A percentile compares a stretch with the other conserved stretches of the same genome.
phyloP scores from a whole-genome alignment of 2,888 invertebrate species.

The Leptodirus hochenwartii region DNA sequence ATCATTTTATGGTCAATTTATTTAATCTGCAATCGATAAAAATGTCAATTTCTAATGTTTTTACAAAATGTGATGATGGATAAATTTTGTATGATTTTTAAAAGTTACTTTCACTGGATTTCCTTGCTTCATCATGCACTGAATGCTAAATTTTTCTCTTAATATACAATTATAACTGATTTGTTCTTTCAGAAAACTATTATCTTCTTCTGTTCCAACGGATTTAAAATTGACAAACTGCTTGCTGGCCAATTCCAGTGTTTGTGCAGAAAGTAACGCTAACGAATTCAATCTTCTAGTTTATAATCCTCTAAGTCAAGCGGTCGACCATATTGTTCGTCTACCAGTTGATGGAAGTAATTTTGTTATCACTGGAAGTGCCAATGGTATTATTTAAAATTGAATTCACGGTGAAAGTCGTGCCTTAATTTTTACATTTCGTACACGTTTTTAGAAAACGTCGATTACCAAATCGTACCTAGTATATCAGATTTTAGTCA shows the following conservation, averaged over 20 bases:
- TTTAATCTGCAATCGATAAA: too few species aligned
- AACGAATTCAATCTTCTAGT: conserved; percentile 9
- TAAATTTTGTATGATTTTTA: too few species aligned
- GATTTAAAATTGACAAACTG: conserved; percentile 10
- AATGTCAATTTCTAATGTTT: too few species aligned
- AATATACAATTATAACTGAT: too few species aligned
- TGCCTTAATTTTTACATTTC: conserved; percentile 5
- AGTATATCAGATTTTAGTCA: conserved; percentile 4
- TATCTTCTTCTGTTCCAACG: too few species aligned
- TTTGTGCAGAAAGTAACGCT: conserved; percentile 8
- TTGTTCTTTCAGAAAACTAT: too few species aligned
- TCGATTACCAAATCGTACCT: conserved; percentile 8
- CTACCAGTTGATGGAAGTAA: conserved; percentile 9
- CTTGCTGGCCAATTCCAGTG: conserved; percentile 9
- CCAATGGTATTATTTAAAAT: neutral
- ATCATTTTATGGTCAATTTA: too few species aligned
- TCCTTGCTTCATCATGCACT: too few species aligned
- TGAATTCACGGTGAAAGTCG: neutral
- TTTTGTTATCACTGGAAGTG: conserved; percentile 8
- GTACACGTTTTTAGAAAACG: neutral
- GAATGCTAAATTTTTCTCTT: too few species aligned
- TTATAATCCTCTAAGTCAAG: conserved; percentile 10
- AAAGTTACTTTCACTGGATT: too few species aligned
- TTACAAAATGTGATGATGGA: too few species aligned
- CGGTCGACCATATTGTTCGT: conserved; percentile 7